Percentiles rank a stretch among this genome's conserved stretches.
These are phyloP conservation scores for Anguilla rostrata DNA, from an alignment of 2,113 vertebrate species.

Conservation along the genomic window DNA sequence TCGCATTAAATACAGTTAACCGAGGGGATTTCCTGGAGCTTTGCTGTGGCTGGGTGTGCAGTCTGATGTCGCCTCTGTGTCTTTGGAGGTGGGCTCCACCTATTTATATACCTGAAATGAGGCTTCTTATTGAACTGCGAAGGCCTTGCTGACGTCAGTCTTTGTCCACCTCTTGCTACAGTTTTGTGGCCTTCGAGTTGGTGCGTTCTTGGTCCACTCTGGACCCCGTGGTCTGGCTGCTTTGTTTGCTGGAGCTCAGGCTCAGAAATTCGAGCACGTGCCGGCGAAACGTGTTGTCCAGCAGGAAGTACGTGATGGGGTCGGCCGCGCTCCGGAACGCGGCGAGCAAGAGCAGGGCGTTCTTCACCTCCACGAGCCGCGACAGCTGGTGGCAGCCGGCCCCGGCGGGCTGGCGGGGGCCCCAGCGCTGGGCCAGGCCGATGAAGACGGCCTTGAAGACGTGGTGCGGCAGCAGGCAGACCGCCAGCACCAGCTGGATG, in stretches of 20 bases:
- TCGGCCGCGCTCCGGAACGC: slow-evolving; percentile 52
- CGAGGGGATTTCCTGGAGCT: too few relatives aligned
- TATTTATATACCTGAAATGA: too few relatives aligned
- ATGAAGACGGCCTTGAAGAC: slow-evolving; percentile 62
- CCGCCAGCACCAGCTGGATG: slow-evolving; percentile 59
- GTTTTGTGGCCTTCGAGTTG: neutral
- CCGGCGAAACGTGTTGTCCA: slow-evolving; percentile 60
- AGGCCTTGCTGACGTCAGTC: neutral
- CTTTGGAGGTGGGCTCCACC: too few relatives aligned
- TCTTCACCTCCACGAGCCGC: slow-evolving; percentile 60
- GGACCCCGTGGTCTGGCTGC: slow-evolving; percentile 17
- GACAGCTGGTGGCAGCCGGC: slow-evolving; percentile 57
- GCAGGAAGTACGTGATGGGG: slow-evolving; percentile 60
- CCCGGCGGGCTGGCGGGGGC: too few relatives aligned
- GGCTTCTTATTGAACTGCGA: neutral
- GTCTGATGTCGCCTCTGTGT: neutral
- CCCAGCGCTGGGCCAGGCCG: neutral
- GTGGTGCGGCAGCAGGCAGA: slow-evolving; percentile 62
- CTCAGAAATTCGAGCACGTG: slow-evolving; percentile 39
- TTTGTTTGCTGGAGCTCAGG: neutral
- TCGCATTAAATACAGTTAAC: too few relatives aligned
- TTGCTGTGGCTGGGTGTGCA: neutral
- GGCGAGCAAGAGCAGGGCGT: slow-evolving; percentile 55
- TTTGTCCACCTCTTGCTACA: neutral
- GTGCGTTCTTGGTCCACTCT: neutral